A percentile compares a stretch with the other conserved stretches of the same genome.
These are phyloP conservation scores for Caenorhabditis doughertyi DNA, from an alignment of 2,888 invertebrate species.

Conservation along the genomic window DNA sequence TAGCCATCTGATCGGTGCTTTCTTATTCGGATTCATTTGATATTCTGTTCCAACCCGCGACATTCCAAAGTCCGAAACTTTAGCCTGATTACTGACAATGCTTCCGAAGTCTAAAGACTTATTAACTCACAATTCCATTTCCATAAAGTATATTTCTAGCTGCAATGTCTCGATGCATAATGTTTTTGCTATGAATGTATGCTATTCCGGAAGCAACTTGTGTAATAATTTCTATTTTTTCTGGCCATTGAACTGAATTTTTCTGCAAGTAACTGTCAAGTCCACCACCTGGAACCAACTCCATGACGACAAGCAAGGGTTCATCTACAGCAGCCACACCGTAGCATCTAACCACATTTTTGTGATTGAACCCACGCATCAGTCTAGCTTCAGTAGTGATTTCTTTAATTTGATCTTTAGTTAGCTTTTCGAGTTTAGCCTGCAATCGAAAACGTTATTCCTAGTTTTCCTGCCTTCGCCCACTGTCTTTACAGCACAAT, in stretches of 20 bases:
- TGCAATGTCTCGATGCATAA: constrained; percentile 73
- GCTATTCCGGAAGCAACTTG: constrained; percentile 70
- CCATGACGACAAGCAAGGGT: constrained; percentile 75
- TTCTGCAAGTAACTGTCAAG: constrained; percentile 72
- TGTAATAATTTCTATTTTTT: constrained; percentile 64
- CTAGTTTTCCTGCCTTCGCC: not conserved
- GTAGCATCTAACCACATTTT: constrained; percentile 69
- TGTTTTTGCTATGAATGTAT: constrained; percentile 65
- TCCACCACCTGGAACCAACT: constrained; percentile 70
- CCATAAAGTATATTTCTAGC: constrained; percentile 72
- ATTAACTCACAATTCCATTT: constrained; percentile 43
- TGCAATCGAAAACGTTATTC: not conserved
- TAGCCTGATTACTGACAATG: constrained; percentile 36
- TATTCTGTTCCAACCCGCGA: constrained; percentile 68
- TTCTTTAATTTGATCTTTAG: constrained; percentile 76
- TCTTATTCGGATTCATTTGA: constrained; percentile 66
- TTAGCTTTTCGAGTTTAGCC: constrained; percentile 73
- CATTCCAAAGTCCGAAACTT: constrained; percentile 72
- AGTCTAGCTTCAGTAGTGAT: constrained; percentile 74
- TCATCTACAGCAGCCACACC: constrained; percentile 75
- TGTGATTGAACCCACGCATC: constrained; percentile 73
- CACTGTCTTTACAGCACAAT: constrained; percentile 52
- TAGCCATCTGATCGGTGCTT: constrained; percentile 75
- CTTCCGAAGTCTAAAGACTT: not conserved
- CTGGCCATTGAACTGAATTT: constrained; percentile 55